phyloP scores from a whole-genome alignment of 2,888 invertebrate genomes.

The Hybos culiciformis region DNA sequence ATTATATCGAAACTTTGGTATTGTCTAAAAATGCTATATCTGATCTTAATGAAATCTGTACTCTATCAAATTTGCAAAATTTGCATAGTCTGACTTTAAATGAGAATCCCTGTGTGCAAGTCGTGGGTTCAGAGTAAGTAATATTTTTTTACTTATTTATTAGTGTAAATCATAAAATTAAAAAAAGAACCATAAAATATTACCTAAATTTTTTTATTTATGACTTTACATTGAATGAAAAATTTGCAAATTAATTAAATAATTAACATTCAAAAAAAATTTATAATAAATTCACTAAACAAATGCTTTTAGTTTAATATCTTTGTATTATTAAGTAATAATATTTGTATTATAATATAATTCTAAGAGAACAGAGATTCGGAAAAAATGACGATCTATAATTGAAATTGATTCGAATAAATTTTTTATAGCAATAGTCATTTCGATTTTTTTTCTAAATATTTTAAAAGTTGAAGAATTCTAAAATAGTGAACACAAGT shows the following conservation, averaged over 20 bases:
- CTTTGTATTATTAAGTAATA: background rate
- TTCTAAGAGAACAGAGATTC: too few relatives aligned
- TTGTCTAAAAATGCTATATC: constrained; percentile 70
- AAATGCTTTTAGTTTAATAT: too few relatives aligned
- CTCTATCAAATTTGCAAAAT: constrained; percentile 59
- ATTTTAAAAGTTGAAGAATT: too few relatives aligned
- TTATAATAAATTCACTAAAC: background rate
- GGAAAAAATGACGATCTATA: too few relatives aligned
- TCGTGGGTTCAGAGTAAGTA: constrained; percentile 60
- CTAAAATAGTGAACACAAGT: too few relatives aligned
- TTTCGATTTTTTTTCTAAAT: too few relatives aligned
- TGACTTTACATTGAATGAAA: too few relatives aligned
- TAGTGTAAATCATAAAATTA: background rate
- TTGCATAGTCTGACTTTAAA: constrained; percentile 71
- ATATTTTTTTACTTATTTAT: background rate
- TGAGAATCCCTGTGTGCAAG: constrained; percentile 75
- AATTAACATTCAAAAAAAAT: background rate
- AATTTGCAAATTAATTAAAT: too few relatives aligned
- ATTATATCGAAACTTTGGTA: constrained; percentile 57
- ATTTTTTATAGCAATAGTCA: too few relatives aligned
- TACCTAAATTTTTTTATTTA: too few relatives aligned
- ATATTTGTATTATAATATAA: background rate
- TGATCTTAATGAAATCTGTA: constrained; percentile 76
- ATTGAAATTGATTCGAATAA: too few relatives aligned
- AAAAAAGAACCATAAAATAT: background rate